A percentile compares a stretch with the other conserved stretches of the same genome.
Evolutionary conservation across 2,888 invertebrate genomes (phyloP).

Genomic region (Diarsia mendica): DNA sequence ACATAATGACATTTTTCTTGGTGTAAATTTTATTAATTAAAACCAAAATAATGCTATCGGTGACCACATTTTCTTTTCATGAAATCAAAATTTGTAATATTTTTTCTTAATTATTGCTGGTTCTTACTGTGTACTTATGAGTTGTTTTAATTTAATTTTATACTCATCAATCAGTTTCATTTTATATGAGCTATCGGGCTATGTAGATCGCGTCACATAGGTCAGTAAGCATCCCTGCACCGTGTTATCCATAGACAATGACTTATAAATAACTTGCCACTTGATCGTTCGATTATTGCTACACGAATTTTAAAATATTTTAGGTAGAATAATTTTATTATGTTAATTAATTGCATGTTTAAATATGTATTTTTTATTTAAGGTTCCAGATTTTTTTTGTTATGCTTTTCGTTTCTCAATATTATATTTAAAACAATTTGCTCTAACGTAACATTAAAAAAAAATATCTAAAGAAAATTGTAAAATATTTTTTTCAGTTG

Average conservation of each 20-base stretch:
- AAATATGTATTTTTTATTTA: too few species aligned
- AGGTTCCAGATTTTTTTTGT: too few species aligned
- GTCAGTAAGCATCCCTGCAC: constrained; percentile 74
- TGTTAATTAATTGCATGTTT: too few species aligned
- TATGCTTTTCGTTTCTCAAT: too few species aligned
- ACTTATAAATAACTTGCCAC: constrained; percentile 63
- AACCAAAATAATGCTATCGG: not conserved
- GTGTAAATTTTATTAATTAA: not conserved
- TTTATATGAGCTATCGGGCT: constrained; percentile 40
- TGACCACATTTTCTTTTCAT: not conserved
- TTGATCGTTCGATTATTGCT: constrained; percentile 44
- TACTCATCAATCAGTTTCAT: constrained; percentile 16
- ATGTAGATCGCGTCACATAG: constrained; percentile 67
- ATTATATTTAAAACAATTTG: too few species aligned
- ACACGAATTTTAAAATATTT: constrained; percentile 5
- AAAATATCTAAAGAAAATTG: too few species aligned
- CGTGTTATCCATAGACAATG: constrained; percentile 45
- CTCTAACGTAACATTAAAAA: too few species aligned
- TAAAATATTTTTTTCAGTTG: too few species aligned
- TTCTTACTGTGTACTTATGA: constrained; percentile 1
- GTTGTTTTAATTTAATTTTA: constrained; percentile 41
- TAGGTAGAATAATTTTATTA: too few species aligned
- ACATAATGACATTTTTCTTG: not conserved
- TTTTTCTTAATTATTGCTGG: not conserved
- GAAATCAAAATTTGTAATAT: not conserved